phyloP scores from a whole-genome alignment of 2,797 vertebrate species.

The Alca torda region DNA sequence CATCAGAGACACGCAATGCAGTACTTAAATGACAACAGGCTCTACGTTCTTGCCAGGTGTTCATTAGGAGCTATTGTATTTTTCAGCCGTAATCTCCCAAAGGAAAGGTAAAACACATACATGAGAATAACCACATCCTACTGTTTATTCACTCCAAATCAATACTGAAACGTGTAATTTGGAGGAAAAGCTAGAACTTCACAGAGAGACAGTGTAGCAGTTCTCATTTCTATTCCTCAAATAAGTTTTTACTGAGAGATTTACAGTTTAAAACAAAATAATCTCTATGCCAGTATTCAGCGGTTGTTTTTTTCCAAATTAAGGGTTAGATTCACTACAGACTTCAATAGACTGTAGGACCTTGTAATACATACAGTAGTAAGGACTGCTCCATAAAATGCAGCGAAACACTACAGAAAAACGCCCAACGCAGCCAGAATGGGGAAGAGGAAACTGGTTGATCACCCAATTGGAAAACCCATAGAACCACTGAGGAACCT shows the following conservation, averaged over 20 bases:
- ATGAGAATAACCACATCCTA: neutral
- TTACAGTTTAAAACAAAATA: neutral
- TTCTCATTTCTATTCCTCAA: neutral
- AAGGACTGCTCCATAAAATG: neutral
- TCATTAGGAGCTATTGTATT: neutral
- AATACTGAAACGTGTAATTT: neutral
- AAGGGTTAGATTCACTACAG: neutral
- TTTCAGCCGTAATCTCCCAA: neutral
- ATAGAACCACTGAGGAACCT: neutral
- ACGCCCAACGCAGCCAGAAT: neutral
- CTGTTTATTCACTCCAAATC: neutral
- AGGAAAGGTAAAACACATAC: neutral
- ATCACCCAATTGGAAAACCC: neutral
- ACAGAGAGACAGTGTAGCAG: neutral
- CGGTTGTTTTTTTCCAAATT: neutral
- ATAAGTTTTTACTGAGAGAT: neutral
- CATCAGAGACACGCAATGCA: neutral
- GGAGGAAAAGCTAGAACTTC: neutral
- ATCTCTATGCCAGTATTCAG: neutral
- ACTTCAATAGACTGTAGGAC: neutral
- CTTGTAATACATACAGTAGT: neutral
- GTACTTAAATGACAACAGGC: neutral
- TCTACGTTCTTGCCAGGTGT: neutral
- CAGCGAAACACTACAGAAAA: neutral
- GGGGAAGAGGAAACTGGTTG: neutral